A percentile compares a stretch with the other conserved stretches of the same genome.
phyloP scores from a whole-genome alignment of 2,113 vertebrate genomes.

The Leptodactylus fuscus region DNA sequence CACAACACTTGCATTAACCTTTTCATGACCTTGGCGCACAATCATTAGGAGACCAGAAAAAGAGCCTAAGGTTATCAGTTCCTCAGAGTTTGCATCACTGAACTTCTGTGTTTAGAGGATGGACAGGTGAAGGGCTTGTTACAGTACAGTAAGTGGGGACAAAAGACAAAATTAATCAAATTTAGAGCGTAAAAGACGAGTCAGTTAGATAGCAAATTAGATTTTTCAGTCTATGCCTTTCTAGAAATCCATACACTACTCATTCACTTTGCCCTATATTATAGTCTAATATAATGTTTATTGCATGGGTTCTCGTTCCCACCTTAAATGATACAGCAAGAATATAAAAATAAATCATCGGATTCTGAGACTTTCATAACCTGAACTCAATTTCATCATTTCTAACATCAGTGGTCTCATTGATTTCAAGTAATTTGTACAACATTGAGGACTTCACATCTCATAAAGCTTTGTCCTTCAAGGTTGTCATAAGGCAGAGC shows the following conservation, averaged over 20 bases:
- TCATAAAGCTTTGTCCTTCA: constrained; percentile 29
- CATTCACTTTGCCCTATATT: neutral
- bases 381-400: neutral
- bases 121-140: too few relatives aligned
- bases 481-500: constrained; percentile 11
- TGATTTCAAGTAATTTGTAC: constrained; percentile 29
- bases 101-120: too few relatives aligned
- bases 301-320: neutral
- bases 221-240: neutral
- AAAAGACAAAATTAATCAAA: too few relatives aligned
- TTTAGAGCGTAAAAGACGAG: too few relatives aligned
- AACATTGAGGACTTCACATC: constrained; percentile 24
- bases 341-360: constrained; percentile 22
- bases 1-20: too few relatives aligned
- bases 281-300: constrained; percentile 1
- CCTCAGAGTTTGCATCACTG: too few relatives aligned
- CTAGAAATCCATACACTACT: neutral
- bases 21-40: too few relatives aligned
- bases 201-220: neutral
- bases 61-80: too few relatives aligned
- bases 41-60: too few relatives aligned
- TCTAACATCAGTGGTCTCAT: constrained; percentile 30
- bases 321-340: neutral
- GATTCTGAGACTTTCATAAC: neutral
- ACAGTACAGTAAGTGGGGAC: too few relatives aligned